Base-by-base conservation (phyloP, 2,113 vertebrate species). In the Lophochroa leadbeateri region DNA sequence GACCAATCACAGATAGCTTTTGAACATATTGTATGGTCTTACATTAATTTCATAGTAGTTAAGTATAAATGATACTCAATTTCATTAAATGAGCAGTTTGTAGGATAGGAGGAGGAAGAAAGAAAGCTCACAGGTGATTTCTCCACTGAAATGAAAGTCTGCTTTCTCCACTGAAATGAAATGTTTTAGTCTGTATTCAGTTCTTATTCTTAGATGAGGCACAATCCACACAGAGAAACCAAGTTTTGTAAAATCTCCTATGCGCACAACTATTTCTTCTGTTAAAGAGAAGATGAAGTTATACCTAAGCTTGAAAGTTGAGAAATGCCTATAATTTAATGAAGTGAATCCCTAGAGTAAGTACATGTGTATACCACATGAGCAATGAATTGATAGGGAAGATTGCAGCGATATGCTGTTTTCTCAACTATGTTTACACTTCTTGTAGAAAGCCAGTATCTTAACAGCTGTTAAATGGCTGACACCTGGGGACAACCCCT, bases 311-410 rank as follows among this genome's bases (percentile, higher is more conserved):
- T 41, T 75, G 63, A 74, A 53, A 88, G 64, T 8, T 83, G 49
- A 17, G 39, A 88, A 82, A 74, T 80, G 37, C 24, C n/a, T 76
- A 0, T 60, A 44, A n/a, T 67, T 65, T n/a, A 50, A 60, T 14
- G 12, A 88, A 76, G 29, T 19, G 35, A 58, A 68, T 17, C 18
- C 31, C 46, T 67, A 1, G 5, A n/a, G 9, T n/a, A 39, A 52
- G 17, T 46, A 21, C 6, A 3, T 13, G n/a, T 53, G 17, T 20
- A 13, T 3, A 33, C 43, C 39, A 68, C 2, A 0, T 5, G 6
- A 91, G 52, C 49, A 31, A 35, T 53, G n/a, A 49, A 63, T 29
- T 29, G 7, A 58, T 63, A 31, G 68, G 41, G 60, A 47, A 78
- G 35, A 9, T 31, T 21, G 50, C 35, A 49, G 35, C 3, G 3